Base-by-base conservation (phyloP, 2,888 invertebrate genomes). In the Ellobium chinense region DNA sequence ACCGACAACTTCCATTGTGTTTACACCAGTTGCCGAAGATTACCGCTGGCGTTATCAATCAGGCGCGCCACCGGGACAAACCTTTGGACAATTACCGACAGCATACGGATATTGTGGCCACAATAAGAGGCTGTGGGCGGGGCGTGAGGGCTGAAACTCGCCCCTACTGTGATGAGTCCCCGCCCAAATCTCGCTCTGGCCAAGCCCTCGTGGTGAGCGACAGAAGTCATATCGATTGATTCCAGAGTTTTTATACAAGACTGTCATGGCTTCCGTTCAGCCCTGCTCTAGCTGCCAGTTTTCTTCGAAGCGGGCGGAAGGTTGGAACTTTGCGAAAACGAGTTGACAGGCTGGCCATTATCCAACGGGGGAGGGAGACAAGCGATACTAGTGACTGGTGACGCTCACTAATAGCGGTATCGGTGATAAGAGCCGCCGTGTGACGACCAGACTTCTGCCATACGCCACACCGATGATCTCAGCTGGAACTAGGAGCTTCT, bases 1-100 rank as follows among this genome's bases (percentile, higher is more conserved):
- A 2, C 37, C 36, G 39, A 39, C 72, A 24, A 37, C 46, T 27
- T n/a, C 36, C 58, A 29, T 29, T 18, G 77, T 80, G 82, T 82
- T 82, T 82, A 80, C 82, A 82, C 77, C 80, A 76, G 77, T 77
- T 73, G 70, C 39, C 76, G 68, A 56, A 80, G 77, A 82, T 82
- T 82, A 82, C 72, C 80, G 68, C 27, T 80, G 70, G 73, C 79
- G 79, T 76, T 58, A 72, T 78, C 82, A 79, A 79, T 82, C 82
- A 79, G 76, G 79, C 82, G 76, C 62, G 54, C 77, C 37, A 60
- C 46, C 39, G 31, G n/a, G 69, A 62, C 76, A 70, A 70, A 46
- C 24, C 36, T 29, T 37, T 34, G 31, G 82, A 63, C 82, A 79
- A 76, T 79, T 76, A 79, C 76, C 75, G 72, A 65, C 69, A 24